These are phyloP conservation scores for Leptopilina drosophilae DNA, from an alignment of 2,888 invertebrate species.

Conservation along the genomic window DNA sequence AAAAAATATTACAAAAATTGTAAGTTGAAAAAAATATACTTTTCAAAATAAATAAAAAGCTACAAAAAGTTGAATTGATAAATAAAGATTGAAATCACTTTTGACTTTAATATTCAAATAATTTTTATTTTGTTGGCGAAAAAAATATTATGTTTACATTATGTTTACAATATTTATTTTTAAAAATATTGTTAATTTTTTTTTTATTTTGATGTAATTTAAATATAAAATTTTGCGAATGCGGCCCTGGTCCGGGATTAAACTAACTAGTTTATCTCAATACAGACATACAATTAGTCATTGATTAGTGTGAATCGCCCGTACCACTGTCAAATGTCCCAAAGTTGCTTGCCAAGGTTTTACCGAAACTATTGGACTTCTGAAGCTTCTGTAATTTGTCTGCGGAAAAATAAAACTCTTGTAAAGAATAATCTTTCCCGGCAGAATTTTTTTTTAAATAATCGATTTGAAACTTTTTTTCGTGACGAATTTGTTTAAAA, in stretches of 20 bases:
- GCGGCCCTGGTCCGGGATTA: constrained; percentile 27
- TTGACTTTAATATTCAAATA: too few species aligned
- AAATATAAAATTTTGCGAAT: background rate
- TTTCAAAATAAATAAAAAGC: too few species aligned
- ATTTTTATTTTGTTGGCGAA: too few species aligned
- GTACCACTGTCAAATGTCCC: constrained; percentile 31
- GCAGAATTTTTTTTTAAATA: too few species aligned
- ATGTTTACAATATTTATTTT: too few species aligned
- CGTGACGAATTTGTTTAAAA: too few species aligned
- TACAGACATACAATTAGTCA: constrained; percentile 34
- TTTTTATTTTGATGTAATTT: background rate
- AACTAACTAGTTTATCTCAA: constrained; percentile 14
- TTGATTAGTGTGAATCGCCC: constrained; percentile 21
- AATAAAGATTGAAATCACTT: too few species aligned
- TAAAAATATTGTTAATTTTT: background rate
- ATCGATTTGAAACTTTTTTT: too few species aligned
- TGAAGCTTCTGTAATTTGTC: constrained; percentile 13
- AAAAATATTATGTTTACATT: too few species aligned
- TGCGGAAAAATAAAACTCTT: background rate
- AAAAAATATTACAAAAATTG: background rate
- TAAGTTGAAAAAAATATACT: too few species aligned
- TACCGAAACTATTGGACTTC: constrained; percentile 12
- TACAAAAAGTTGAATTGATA: too few species aligned
- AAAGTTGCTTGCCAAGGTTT: constrained; percentile 38
- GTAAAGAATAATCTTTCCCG: background rate